A percentile compares a stretch with the other conserved stretches of the same genome.
Evolutionary conservation across 1,140 invertebrate species (phyloP).

Genomic region (Aphelinus atriplicis): DNA sequence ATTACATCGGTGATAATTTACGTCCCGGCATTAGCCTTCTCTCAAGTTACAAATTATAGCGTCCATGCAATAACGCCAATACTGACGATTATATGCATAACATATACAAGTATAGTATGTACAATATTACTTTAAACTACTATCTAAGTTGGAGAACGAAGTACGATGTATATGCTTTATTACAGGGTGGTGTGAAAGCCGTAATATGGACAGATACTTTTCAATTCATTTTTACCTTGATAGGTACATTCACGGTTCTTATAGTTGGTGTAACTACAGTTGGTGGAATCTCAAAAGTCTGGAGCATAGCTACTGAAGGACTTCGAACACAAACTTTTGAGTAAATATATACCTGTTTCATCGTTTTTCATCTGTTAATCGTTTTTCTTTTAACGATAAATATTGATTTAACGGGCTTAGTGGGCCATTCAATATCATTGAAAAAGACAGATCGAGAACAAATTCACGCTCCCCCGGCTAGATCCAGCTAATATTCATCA

Average conservation of each 20-base stretch:
- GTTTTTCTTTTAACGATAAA: no score
- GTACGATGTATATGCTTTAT: not conserved
- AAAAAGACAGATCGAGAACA: no score
- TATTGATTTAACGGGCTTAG: no score
- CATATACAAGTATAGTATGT: slow-evolving; percentile 79
- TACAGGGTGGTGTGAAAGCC: slow-evolving; percentile 77
- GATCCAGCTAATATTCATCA: no score
- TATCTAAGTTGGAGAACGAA: no score
- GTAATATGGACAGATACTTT: slow-evolving; percentile 80
- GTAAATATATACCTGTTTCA: slow-evolving; percentile 8
- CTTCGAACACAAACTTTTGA: slow-evolving; percentile 7
- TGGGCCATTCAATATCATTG: no score
- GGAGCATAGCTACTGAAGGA: slow-evolving; percentile 24
- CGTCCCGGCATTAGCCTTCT: slow-evolving; percentile 72
- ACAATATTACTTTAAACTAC: no score
- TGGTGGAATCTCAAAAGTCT: slow-evolving; percentile 69
- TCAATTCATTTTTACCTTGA: slow-evolving; percentile 76
- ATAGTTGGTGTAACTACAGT: slow-evolving; percentile 72
- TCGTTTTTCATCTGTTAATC: not conserved
- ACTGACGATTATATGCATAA: slow-evolving; percentile 78
- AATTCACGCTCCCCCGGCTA: no score
- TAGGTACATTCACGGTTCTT: slow-evolving; percentile 73
- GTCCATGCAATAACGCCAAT: slow-evolving; percentile 73
- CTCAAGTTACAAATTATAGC: slow-evolving; percentile 75
- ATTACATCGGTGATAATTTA: slow-evolving; percentile 72